Evolutionary conservation across 2,888 invertebrate species (phyloP).

Genomic region (Cybosia mesomella): DNA sequence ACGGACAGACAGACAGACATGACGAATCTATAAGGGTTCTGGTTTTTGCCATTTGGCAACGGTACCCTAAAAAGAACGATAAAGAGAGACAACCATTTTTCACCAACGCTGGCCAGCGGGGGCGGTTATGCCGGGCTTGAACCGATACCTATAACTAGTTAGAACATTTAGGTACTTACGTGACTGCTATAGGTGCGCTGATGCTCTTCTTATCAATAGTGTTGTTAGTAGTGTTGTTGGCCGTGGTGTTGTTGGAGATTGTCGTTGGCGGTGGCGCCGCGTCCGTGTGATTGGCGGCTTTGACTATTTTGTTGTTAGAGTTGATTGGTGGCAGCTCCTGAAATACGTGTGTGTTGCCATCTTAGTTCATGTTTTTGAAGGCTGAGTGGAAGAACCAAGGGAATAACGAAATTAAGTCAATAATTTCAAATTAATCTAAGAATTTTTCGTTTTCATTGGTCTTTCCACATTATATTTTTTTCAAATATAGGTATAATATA

Average conservation of each 20-base stretch:
- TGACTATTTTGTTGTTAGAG: slow-evolving; percentile 73
- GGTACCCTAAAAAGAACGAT: no score
- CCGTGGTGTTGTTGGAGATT: slow-evolving; percentile 62
- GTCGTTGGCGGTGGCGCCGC: slow-evolving; percentile 55
- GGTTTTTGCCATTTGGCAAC: no score
- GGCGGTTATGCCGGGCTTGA: no score
- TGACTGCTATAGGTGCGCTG: slow-evolving; percentile 84
- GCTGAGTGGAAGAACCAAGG: slow-evolving; percentile 4
- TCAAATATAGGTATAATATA: slow-evolving; percentile 22
- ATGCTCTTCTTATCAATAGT: slow-evolving; percentile 83
- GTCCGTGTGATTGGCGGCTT: slow-evolving; percentile 67
- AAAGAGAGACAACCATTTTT: no score
- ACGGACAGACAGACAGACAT: no score
- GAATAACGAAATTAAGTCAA: not conserved
- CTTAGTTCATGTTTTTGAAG: slow-evolving; percentile 11
- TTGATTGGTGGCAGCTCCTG: slow-evolving; percentile 83
- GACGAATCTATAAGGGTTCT: no score
- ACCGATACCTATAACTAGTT: no score
- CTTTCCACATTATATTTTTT: slow-evolving; percentile 18
- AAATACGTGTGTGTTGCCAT: slow-evolving; percentile 19
- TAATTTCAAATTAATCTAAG: not conserved
- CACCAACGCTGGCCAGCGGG: no score
- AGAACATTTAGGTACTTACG: slow-evolving; percentile 66
- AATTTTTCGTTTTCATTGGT: slow-evolving; percentile 16
- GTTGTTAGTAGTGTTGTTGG: slow-evolving; percentile 66